Evolutionary conservation across 2,113 vertebrate species (phyloP).

Genomic region (Orcinus orca): DNA sequence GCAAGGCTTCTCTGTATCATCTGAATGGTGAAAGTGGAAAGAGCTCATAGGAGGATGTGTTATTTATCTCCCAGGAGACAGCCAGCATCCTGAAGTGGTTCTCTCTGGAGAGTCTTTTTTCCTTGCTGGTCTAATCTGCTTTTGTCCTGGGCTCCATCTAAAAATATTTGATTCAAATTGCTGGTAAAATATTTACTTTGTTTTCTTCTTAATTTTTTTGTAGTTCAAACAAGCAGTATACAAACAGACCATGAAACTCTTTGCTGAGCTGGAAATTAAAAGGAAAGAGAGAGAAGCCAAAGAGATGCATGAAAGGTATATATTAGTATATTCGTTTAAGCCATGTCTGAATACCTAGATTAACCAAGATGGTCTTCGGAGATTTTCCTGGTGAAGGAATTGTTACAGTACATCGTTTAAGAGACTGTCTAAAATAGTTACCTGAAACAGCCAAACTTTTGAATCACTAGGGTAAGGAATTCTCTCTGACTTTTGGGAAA

Average conservation of each 20-base stretch:
- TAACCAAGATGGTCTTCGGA: background rate
- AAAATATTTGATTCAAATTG: slow-evolving; percentile 22
- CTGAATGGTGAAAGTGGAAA: background rate
- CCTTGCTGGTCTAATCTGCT: background rate
- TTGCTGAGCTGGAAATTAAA: slow-evolving; percentile 98
- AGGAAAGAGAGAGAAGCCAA: slow-evolving; percentile 99
- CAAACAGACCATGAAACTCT: slow-evolving; percentile 99
- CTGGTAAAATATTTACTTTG: slow-evolving; percentile 34
- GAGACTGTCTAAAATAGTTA: background rate
- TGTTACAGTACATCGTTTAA: background rate
- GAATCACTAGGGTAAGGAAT: background rate
- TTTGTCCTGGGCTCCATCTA: background rate
- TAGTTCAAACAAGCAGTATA: slow-evolving; percentile 98
- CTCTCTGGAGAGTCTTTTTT: background rate
- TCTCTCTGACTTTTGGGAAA: slow-evolving; percentile 23
- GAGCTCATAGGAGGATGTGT: background rate
- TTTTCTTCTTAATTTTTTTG: slow-evolving; percentile 65
- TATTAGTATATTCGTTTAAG: background rate
- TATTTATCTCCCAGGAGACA: background rate
- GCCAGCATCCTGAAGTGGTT: background rate
- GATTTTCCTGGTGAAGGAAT: background rate
- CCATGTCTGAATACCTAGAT: background rate
- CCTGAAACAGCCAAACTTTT: background rate
- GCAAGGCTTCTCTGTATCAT: background rate
- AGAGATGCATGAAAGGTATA: slow-evolving; percentile 99